These are phyloP conservation scores for Esox masquinongy DNA, from an alignment of 2,797 vertebrate genomes.

Conservation along the genomic window DNA sequence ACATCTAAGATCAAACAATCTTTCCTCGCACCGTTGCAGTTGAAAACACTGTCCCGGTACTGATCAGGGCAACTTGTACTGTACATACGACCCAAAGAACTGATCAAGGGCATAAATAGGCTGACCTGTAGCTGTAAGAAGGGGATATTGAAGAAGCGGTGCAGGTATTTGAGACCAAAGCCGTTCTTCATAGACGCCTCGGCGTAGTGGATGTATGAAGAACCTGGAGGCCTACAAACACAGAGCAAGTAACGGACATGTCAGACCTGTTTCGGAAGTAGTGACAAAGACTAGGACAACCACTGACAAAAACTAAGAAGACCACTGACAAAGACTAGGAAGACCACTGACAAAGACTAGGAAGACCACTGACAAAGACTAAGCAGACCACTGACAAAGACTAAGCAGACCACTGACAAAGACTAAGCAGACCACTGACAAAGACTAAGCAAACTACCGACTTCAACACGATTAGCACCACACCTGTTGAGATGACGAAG, in stretches of 20 bases:
- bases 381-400: too few relatives aligned
- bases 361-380: too few relatives aligned
- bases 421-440: neutral
- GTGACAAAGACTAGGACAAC: too few relatives aligned
- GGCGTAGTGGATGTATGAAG: conserved; percentile 84
- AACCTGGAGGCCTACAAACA: conserved; percentile 75
- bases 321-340: too few relatives aligned
- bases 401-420: too few relatives aligned
- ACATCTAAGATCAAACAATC: neutral
- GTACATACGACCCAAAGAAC: too few relatives aligned
- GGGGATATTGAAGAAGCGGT: conserved; percentile 88
- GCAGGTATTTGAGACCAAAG: conserved; percentile 85
- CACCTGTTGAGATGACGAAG: conserved; percentile 80
- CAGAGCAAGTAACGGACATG: neutral
- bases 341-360: too few relatives aligned
- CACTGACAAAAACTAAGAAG: too few relatives aligned
- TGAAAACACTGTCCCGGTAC: too few relatives aligned
- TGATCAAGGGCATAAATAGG: neutral
- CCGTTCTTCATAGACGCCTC: conserved; percentile 90
- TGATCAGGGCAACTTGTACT: too few relatives aligned
- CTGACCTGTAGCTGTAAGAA: conserved; percentile 87
- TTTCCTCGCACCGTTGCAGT: neutral
- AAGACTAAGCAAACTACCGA: neutral
- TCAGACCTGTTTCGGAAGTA: neutral
- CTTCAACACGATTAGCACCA: neutral